These are phyloP conservation scores for Drosophila yakuba DNA, from an alignment of 1,140 invertebrate species.

Conservation along the genomic window DNA sequence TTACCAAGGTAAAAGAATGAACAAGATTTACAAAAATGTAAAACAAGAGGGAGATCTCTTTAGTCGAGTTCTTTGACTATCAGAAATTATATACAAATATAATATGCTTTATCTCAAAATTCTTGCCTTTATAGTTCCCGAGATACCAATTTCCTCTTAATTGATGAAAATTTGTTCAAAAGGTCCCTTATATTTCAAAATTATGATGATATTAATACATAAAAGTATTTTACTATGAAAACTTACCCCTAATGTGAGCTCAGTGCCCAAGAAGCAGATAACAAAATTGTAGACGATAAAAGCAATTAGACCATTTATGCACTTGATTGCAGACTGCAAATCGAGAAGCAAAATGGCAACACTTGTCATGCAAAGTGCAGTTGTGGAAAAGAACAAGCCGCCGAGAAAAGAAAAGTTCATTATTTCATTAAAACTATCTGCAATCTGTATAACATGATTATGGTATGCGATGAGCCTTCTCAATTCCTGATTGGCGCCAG, in stretches of 20 bases:
- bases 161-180: too few species aligned
- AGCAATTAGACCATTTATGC: constrained; percentile 48
- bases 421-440: constrained; percentile 42
- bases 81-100: too few species aligned
- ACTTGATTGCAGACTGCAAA: constrained; percentile 48
- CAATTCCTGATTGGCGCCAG: constrained; percentile 39
- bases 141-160: too few species aligned
- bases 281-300: constrained; percentile 47
- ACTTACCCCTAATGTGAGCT: constrained; percentile 55
- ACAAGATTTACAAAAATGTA: too few species aligned
- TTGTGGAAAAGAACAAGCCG: constrained; percentile 58
- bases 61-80: too few species aligned
- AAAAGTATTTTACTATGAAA: too few species aligned
- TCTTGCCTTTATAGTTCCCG: too few species aligned
- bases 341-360: constrained; percentile 66
- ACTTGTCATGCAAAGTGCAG: constrained; percentile 72
- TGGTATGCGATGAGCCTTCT: constrained; percentile 58
- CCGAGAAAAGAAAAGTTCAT: constrained; percentile 67
- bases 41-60: too few species aligned
- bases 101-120: too few species aligned
- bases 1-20: not conserved
- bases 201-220: too few species aligned
- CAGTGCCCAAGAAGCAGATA: constrained; percentile 54
- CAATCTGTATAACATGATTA: constrained; percentile 36
- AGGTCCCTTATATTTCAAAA: too few species aligned